These are phyloP conservation scores for Pygoscelis adeliae DNA, from an alignment of 2,113 vertebrate species.

Conservation along the genomic window DNA sequence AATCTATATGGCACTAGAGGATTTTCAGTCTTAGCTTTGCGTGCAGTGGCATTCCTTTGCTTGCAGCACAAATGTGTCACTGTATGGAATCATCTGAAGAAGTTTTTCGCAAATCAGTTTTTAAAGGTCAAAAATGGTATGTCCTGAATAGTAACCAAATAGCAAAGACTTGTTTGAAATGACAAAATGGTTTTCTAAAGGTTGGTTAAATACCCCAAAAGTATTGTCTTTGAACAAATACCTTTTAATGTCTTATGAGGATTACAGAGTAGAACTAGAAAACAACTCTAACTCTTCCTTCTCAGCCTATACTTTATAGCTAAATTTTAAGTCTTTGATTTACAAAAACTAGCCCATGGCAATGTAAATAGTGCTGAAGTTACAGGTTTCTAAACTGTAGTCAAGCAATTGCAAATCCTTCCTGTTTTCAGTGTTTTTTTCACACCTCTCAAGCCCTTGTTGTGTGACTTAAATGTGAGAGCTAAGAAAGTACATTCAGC, in stretches of 20 bases:
- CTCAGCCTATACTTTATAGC: not conserved
- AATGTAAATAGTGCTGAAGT: not conserved
- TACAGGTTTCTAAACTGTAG: not conserved
- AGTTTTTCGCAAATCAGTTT: not conserved
- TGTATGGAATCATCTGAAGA: not conserved
- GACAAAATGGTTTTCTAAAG: not conserved
- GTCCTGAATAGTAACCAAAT: too few species aligned
- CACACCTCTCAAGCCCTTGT: too few species aligned
- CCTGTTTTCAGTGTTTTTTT: not conserved
- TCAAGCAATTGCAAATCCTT: too few species aligned
- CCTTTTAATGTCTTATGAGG: rapidly evolving
- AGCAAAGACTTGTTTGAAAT: not conserved
- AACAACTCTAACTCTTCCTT: not conserved
- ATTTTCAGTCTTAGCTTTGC: not conserved
- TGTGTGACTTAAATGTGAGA: not conserved
- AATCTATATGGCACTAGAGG: too few species aligned
- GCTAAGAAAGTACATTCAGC: too few species aligned
- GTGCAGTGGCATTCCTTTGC: not conserved
- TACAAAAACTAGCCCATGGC: not conserved
- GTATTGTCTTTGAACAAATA: rapidly evolving
- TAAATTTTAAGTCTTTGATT: not conserved
- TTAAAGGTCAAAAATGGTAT: rapidly evolving
- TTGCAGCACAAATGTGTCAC: too few species aligned
- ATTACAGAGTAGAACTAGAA: not conserved
- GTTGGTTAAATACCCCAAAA: not conserved